Evolutionary conservation across 2,113 vertebrate species (phyloP).

Genomic region (Pterocles gutturalis): DNA sequence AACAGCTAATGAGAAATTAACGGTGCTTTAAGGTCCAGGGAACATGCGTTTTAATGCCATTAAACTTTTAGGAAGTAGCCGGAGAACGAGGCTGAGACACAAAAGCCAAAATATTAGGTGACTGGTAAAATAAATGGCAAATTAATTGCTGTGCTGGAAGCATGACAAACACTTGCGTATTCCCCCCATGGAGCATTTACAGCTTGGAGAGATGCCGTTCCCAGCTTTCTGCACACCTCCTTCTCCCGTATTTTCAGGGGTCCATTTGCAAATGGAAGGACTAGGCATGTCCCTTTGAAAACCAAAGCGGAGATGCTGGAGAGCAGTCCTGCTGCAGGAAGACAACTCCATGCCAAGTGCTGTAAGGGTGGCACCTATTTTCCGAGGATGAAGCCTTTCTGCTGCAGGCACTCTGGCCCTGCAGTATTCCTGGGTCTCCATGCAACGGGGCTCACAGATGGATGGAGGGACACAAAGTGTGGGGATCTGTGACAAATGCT

Average conservation of each 20-base stretch:
- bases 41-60: neutral
- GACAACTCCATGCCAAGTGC: neutral
- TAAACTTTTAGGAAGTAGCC: neutral
- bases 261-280: neutral
- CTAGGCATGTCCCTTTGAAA: rapidly evolving
- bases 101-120: slow-evolving; percentile 1
- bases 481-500: neutral
- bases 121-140: neutral
- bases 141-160: neutral
- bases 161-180: neutral
- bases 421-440: neutral
- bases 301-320: neutral
- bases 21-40: neutral
- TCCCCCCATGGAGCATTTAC: neutral
- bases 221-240: neutral
- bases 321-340: neutral
- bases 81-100: neutral
- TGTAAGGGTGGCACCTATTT: neutral
- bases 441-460: rapidly evolving
- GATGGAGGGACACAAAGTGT: neutral
- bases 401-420: neutral
- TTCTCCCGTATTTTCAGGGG: neutral
- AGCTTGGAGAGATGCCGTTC: rapidly evolving
- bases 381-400: neutral
- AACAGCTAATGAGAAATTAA: neutral